These are phyloP conservation scores for Leptinotarsa defecta DNA, from an alignment of 1,140 invertebrate species.

Conservation along the genomic window DNA sequence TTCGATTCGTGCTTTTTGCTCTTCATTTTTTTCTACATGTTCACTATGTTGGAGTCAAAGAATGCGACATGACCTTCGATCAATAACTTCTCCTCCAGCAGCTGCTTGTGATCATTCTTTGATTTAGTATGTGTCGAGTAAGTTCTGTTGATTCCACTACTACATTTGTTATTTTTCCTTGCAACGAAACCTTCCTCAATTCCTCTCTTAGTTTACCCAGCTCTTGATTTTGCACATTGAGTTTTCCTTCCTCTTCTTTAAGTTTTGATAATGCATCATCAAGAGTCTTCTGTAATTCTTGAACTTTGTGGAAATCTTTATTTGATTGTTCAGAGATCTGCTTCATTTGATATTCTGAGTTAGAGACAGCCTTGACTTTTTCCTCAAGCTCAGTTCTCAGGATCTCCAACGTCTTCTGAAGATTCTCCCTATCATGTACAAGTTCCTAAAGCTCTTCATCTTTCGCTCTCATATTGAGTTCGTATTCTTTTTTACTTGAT, in stretches of 20 bases:
- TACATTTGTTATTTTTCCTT: neutral
- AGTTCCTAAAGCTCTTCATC: slow-evolving; percentile 25
- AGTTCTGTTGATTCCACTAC: neutral
- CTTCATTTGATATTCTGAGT: slow-evolving; percentile 21
- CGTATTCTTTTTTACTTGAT: slow-evolving; percentile 23
- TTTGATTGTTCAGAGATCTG: slow-evolving; percentile 1
- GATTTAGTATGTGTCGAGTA: slow-evolving; percentile 30
- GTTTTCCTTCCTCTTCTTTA: slow-evolving; percentile 24
- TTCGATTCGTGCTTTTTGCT: slow-evolving; percentile 76
- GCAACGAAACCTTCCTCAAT: slow-evolving; percentile 13
- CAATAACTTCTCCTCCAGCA: slow-evolving; percentile 69
- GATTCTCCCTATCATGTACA: neutral
- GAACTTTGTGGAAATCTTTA: neutral
- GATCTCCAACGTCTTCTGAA: neutral
- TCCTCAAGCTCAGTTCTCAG: slow-evolving; percentile 15
- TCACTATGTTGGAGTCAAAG: slow-evolving; percentile 93
- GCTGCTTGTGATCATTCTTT: slow-evolving; percentile 52
- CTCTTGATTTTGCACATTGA: slow-evolving; percentile 20
- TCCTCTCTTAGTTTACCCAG: slow-evolving; percentile 30
- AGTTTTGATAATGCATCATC: slow-evolving; percentile 13
- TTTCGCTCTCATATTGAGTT: slow-evolving; percentile 21
- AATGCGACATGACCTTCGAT: slow-evolving; percentile 84
- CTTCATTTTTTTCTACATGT: slow-evolving; percentile 90
- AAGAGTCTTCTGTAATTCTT: slow-evolving; percentile 26
- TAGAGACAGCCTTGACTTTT: slow-evolving; percentile 7